These are phyloP conservation scores for Rhysida immarginata DNA, from an alignment of 1,140 invertebrate species.

Conservation along the genomic window DNA sequence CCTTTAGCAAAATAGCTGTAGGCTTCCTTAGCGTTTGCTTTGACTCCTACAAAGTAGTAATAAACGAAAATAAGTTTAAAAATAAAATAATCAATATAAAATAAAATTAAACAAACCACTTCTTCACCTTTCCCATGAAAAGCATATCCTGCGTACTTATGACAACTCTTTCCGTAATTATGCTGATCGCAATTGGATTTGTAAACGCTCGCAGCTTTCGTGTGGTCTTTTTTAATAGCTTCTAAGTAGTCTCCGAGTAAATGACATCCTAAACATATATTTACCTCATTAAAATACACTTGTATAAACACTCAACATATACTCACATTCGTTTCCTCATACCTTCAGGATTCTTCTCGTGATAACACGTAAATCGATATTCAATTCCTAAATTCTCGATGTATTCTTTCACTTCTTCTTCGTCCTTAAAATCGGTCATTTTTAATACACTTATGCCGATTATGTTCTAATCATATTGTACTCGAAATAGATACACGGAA, in stretches of 20 bases:
- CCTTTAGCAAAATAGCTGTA: constrained; percentile 60
- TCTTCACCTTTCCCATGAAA: constrained; percentile 27
- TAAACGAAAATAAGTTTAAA: background rate
- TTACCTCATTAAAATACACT: background rate
- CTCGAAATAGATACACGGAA: no score
- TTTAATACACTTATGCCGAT: no score
- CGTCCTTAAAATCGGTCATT: constrained; percentile 70
- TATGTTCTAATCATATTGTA: no score
- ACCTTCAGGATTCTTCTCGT: constrained; percentile 67
- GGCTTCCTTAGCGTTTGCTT: constrained; percentile 28
- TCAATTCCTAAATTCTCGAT: constrained; percentile 77
- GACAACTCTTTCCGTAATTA: constrained; percentile 63
- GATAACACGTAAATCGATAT: constrained; percentile 76
- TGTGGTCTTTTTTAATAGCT: constrained; percentile 56
- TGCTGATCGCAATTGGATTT: constrained; percentile 70
- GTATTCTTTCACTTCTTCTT: constrained; percentile 71
- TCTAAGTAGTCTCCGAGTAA: constrained; percentile 75
- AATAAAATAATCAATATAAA: background rate
- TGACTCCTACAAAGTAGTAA: constrained; percentile 19
- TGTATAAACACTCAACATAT: background rate
- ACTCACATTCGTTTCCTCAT: no score
- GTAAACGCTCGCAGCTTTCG: constrained; percentile 59
- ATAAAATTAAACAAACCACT: background rate
- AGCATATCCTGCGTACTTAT: constrained; percentile 58
- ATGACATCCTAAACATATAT: constrained; percentile 71